Conservation (phyloP, 1,140 invertebrate species). For the Procambarus virginalis region DNA sequence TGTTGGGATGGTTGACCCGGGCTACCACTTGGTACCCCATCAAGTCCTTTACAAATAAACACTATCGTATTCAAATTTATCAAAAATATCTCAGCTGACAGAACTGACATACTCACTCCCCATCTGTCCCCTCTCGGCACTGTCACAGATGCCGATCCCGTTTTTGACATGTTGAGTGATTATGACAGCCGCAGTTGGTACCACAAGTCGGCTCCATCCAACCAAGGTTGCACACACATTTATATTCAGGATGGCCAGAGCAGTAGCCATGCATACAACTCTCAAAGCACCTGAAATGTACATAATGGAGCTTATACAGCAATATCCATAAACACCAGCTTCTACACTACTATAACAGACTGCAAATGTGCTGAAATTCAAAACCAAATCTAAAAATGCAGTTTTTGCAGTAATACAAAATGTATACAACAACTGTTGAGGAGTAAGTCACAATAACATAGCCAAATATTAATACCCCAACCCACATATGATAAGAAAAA, state of each 20-base stretch:
- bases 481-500: no score
- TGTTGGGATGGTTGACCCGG: no score
- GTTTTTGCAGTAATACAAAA: no score
- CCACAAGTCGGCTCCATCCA: conserved; percentile 96
- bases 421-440: no score
- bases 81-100: conserved; percentile 77
- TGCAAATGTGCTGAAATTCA: no score
- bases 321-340: background rate
- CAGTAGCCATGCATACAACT: conserved; percentile 92
- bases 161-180: conserved; percentile 89
- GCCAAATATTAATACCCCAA: no score
- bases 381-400: no score
- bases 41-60: background rate
- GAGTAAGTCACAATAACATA: no score
- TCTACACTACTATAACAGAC: no score
- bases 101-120: conserved; percentile 84
- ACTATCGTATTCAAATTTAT: background rate
- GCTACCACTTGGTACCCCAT: no score
- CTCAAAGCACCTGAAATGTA: conserved; percentile 82
- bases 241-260: conserved; percentile 86
- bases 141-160: conserved; percentile 91
- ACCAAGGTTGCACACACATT: conserved; percentile 90
- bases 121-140: conserved; percentile 91
- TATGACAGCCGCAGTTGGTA: conserved; percentile 92
- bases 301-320: conserved; percentile 27